These are phyloP conservation scores for Tetrax tetrax DNA, from an alignment of 2,113 vertebrate species.

Conservation along the genomic window DNA sequence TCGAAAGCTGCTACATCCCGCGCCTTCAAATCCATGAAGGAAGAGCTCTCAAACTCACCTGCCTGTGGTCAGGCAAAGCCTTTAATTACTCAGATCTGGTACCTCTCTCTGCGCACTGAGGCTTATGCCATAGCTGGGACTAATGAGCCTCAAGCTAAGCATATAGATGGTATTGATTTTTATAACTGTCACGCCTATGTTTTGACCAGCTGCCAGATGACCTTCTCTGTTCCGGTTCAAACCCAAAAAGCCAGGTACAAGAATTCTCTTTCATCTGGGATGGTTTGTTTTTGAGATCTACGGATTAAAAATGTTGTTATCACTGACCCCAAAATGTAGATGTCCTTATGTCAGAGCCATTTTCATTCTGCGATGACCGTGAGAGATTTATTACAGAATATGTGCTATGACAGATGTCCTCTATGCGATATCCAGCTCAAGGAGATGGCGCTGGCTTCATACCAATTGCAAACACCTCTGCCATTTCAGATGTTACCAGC, in stretches of 20 bases:
- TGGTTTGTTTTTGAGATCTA: not conserved
- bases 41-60: not conserved
- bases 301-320: not conserved
- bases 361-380: not conserved
- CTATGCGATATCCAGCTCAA: not conserved
- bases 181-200: not conserved
- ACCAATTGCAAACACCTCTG: not conserved
- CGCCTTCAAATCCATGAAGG: not conserved
- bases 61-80: rapidly evolving
- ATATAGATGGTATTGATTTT: not conserved
- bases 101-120: not conserved
- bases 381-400: not conserved
- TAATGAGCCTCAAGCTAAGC: not conserved
- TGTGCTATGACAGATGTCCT: not conserved
- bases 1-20: not conserved
- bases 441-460: not conserved
- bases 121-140: rapidly evolving
- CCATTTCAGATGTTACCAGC: not conserved
- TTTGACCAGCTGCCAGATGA: not conserved
- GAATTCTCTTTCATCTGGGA: not conserved
- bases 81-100: not conserved
- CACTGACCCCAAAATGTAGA: not conserved
- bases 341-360: not conserved
- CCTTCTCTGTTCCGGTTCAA: not conserved
- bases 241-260: not conserved